Evolutionary conservation across 2,888 invertebrate species (phyloP).

Genomic region (Epicampocera succincta): DNA sequence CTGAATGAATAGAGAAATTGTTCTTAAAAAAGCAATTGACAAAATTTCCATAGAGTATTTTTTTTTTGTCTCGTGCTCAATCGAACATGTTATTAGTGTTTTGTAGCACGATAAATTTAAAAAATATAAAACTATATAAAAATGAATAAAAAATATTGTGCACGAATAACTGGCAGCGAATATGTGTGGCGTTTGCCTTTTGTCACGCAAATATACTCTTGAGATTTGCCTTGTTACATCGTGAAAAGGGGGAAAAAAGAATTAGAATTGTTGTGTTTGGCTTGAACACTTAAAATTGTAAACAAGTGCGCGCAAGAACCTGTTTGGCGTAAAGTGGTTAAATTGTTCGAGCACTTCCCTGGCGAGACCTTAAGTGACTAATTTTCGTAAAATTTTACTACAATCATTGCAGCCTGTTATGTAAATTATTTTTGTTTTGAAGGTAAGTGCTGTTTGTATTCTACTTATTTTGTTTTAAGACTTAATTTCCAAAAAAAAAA

Average conservation of each 20-base stretch:
- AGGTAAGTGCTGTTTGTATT: neutral
- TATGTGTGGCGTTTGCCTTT: no score
- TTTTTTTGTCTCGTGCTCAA: neutral
- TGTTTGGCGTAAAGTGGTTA: conserved; percentile 6
- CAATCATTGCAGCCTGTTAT: neutral
- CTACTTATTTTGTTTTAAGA: no score
- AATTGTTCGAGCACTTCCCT: conserved; percentile 33
- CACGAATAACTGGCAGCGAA: no score
- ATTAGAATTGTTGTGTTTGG: conserved; percentile 2
- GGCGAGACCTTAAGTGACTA: conserved; percentile 42
- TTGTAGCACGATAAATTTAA: neutral
- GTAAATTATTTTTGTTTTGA: neutral
- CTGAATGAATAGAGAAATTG: neutral
- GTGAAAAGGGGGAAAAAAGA: neutral
- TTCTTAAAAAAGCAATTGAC: neutral
- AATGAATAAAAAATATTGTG: no score
- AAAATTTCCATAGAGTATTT: neutral
- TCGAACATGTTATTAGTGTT: conserved; percentile 30
- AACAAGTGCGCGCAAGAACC: neutral
- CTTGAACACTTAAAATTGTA: neutral
- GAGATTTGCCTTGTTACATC: no score
- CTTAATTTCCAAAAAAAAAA: no score
- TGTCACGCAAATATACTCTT: no score
- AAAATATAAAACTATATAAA: neutral
- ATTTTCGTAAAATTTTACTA: conserved; percentile 28